These are phyloP conservation scores for Gallinago media DNA, from an alignment of 2,113 vertebrate genomes.

Conservation along the genomic window DNA sequence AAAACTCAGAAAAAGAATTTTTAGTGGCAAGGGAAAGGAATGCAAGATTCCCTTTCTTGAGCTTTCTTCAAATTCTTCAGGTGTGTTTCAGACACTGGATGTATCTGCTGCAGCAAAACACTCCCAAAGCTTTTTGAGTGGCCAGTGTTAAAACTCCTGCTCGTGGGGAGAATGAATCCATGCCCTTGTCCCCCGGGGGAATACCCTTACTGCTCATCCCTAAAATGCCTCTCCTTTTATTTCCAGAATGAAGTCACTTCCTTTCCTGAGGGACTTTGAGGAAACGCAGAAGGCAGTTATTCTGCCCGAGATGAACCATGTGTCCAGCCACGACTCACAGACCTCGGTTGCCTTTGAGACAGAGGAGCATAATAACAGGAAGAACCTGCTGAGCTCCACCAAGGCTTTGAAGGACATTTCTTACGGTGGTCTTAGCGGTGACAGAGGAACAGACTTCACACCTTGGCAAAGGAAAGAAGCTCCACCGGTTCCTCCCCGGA, in stretches of 20 bases:
- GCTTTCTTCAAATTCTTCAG: not conserved
- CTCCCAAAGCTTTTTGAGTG: not conserved
- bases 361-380: constrained; percentile 80
- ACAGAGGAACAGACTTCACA: constrained; percentile 45
- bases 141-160: not conserved
- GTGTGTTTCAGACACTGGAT: not conserved
- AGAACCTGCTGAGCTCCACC: constrained; percentile 66
- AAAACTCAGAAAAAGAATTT: not conserved
- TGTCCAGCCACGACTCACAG: constrained; percentile 55
- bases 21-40: not conserved
- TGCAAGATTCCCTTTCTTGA: not conserved
- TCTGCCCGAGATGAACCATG: constrained; percentile 21
- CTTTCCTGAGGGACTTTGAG: constrained; percentile 71
- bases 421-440: constrained; percentile 9
- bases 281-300: constrained; percentile 64
- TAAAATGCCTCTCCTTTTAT: constrained; percentile 29
- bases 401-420: constrained; percentile 25
- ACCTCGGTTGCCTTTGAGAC: constrained; percentile 73
- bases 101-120: not conserved
- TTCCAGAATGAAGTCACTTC: constrained; percentile 78
- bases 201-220: not conserved
- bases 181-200: not conserved
- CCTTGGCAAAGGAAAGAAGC: constrained; percentile 71
- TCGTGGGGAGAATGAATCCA: not conserved
- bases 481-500: constrained; percentile 87